phyloP scores from a whole-genome alignment of 1,140 invertebrate genomes.

The Ips typographus region DNA sequence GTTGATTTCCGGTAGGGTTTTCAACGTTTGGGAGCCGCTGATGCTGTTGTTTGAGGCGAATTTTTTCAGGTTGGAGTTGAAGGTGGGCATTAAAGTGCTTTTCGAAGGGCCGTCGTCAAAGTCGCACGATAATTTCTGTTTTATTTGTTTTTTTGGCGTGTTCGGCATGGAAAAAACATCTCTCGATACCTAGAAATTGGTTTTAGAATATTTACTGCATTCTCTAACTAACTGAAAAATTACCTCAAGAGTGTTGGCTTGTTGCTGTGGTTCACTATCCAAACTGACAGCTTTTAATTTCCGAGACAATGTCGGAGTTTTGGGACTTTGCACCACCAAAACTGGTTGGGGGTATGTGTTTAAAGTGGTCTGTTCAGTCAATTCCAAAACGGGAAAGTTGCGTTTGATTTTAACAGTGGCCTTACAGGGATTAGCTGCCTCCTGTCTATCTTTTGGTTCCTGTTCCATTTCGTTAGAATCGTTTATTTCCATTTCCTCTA shows the following conservation, averaged over 20 bases:
- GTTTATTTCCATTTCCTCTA: not conserved
- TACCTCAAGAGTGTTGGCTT: conserved; percentile 41
- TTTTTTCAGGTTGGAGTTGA: conserved; percentile 48
- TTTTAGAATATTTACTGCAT: not conserved
- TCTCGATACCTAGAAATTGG: conserved; percentile 36
- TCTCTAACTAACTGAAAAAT: not conserved
- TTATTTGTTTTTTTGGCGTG: conserved; percentile 50
- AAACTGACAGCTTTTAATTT: conserved; percentile 52
- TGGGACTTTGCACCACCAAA: conserved; percentile 50
- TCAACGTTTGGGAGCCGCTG: conserved; percentile 54
- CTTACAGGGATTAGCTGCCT: not conserved
- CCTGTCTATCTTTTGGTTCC: not conserved
- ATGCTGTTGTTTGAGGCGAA: conserved; percentile 52
- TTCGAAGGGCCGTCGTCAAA: conserved; percentile 43
- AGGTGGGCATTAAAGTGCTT: conserved; percentile 39
- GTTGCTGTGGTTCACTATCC: conserved; percentile 48
- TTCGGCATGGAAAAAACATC: conserved; percentile 53
- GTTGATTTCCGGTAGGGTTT: conserved; percentile 66
- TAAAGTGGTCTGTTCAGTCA: conserved; percentile 37
- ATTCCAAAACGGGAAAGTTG: conserved; percentile 45
- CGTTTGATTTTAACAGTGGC: conserved; percentile 42
- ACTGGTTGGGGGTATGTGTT: conserved; percentile 42
- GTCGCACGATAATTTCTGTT: conserved; percentile 43
- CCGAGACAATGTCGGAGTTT: conserved; percentile 50
- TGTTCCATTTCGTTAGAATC: not conserved